phyloP scores from a whole-genome alignment of 2,888 invertebrate species.

The Lithodes maja region DNA sequence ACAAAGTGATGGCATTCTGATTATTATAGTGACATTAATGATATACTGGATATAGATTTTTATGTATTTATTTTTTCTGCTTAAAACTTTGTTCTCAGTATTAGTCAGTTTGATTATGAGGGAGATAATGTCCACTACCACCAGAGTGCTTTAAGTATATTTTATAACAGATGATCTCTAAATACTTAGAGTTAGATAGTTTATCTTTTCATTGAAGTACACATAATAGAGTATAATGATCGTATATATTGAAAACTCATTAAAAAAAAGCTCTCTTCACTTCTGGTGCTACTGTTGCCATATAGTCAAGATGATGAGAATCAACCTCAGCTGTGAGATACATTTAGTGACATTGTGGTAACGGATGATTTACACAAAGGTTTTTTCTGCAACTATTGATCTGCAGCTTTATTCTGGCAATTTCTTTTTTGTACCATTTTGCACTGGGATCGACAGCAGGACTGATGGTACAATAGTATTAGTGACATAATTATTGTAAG shows the following conservation, averaged over 20 bases:
- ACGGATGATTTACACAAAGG: neutral
- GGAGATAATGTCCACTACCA: constrained; percentile 59
- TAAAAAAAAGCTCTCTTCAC: constrained; percentile 58
- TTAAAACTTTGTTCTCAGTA: neutral
- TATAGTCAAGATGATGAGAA: constrained; percentile 47
- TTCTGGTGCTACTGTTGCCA: constrained; percentile 68
- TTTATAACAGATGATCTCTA: constrained; percentile 64
- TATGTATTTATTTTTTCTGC: neutral
- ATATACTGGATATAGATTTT: too few relatives aligned
- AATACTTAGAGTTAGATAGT: constrained; percentile 64
- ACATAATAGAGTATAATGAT: constrained; percentile 31
- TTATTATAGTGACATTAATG: too few relatives aligned
- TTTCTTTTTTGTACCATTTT: too few relatives aligned
- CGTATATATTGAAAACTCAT: constrained; percentile 40
- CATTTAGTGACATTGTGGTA: neutral
- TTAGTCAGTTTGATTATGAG: neutral
- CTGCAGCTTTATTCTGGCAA: too few relatives aligned
- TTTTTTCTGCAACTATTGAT: neutral
- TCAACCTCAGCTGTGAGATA: constrained; percentile 10
- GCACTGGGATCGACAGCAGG: too few relatives aligned
- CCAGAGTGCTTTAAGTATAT: constrained; percentile 63
- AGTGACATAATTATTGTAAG: too few relatives aligned
- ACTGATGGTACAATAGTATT: too few relatives aligned
- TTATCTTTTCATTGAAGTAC: constrained; percentile 27
- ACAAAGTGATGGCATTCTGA: too few relatives aligned